Conservation (phyloP, 2,113 vertebrate genomes). For the Zosterops borbonicus region DNA sequence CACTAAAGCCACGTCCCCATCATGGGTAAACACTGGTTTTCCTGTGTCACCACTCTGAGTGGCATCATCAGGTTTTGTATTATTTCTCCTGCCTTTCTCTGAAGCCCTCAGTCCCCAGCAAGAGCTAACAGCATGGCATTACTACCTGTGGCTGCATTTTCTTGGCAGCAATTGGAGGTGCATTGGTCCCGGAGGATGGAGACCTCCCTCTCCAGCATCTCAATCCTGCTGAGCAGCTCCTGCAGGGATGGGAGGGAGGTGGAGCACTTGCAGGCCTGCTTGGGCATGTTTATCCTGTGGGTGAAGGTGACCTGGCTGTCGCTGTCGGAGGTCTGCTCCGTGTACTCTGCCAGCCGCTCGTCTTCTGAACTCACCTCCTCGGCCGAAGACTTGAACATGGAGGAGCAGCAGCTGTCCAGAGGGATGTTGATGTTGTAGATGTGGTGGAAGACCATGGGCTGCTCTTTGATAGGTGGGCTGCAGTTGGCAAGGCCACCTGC, state of each 20-base stretch:
- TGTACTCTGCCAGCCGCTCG: slow-evolving; percentile 78
- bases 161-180: slow-evolving; percentile 86
- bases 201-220: slow-evolving; percentile 95
- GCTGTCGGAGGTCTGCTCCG: slow-evolving; percentile 86
- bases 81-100: neutral
- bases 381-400: slow-evolving; percentile 79
- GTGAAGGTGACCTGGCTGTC: slow-evolving; percentile 95
- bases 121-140: slow-evolving; percentile 6
- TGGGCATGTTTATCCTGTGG: slow-evolving; percentile 95
- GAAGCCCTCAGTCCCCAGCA: slow-evolving; percentile 22
- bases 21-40: neutral
- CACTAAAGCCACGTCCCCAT: neutral
- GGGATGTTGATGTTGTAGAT: slow-evolving; percentile 96
- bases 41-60: neutral
- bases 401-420: slow-evolving; percentile 87
- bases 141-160: slow-evolving; percentile 89
- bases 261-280: slow-evolving; percentile 87
- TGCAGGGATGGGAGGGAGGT: slow-evolving; percentile 79
- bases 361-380: slow-evolving; percentile 75
- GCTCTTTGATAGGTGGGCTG: slow-evolving; percentile 76
- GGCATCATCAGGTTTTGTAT: neutral
- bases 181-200: slow-evolving; percentile 90
- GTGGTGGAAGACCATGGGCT: slow-evolving; percentile 92
- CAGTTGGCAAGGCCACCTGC: slow-evolving; percentile 73
- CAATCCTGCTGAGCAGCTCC: slow-evolving; percentile 89